These are phyloP conservation scores for Stramonita haemastoma DNA, from an alignment of 2,888 invertebrate genomes.

Conservation along the genomic window DNA sequence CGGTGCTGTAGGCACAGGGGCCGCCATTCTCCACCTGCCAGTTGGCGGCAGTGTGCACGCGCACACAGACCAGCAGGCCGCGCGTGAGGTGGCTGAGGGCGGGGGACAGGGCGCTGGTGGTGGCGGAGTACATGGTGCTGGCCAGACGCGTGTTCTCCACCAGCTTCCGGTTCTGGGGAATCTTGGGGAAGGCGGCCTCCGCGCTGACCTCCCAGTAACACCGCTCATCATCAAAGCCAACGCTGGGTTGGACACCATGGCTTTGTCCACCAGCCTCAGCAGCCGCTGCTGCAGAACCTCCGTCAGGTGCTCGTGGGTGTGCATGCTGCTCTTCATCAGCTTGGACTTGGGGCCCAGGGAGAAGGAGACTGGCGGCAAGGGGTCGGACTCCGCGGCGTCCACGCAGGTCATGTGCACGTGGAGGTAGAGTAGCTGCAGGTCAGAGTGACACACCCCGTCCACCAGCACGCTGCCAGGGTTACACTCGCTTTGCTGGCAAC, in stretches of 20 bases:
- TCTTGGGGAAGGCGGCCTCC: background rate
- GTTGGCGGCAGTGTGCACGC: background rate
- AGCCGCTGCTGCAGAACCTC: background rate
- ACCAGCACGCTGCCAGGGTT: background rate
- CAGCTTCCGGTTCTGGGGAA: background rate
- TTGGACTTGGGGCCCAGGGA: background rate
- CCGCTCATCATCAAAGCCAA: background rate
- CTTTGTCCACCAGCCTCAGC: background rate
- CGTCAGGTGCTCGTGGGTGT: background rate
- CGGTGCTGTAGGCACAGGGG: conserved; percentile 11
- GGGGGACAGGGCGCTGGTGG: background rate
- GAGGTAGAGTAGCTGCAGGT: background rate
- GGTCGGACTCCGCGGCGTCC: background rate
- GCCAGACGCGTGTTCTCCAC: background rate
- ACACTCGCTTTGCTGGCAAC: background rate
- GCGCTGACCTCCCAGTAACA: conserved; percentile 5
- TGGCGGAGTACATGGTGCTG: conserved; percentile 18
- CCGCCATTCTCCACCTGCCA: background rate
- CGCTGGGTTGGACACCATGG: background rate
- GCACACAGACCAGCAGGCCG: conserved; percentile 18
- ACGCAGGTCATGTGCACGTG: background rate
- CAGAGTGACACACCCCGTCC: background rate
- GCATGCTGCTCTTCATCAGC: background rate
- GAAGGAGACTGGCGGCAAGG: background rate
- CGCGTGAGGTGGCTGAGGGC: background rate